Evolutionary conservation across 2,888 invertebrate species (phyloP).

Genomic region (Lepidochitona cinerea): DNA sequence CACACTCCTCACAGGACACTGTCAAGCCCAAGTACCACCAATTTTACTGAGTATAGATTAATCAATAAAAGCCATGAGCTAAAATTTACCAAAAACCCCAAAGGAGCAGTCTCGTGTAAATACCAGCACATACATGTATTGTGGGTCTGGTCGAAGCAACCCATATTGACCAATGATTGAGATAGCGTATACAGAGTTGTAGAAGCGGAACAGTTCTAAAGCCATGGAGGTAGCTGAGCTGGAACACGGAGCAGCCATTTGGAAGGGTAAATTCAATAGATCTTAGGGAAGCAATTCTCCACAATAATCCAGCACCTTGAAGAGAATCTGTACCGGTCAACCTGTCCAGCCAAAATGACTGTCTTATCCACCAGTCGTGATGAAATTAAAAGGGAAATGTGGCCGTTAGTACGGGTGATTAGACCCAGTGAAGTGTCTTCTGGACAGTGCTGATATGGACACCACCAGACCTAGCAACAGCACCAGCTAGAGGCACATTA

Average conservation of each 20-base stretch:
- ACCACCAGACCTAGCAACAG: no score
- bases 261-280: conserved; percentile 7
- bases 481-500: no score
- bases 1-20: not conserved
- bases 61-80: conserved; percentile 7
- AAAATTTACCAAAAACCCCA: conserved; percentile 7
- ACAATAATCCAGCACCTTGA: not conserved
- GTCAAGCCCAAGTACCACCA: not conserved
- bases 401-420: not conserved
- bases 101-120: not conserved
- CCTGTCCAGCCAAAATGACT: not conserved
- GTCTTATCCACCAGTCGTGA: not conserved
- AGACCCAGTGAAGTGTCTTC: no score
- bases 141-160: not conserved
- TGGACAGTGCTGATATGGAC: no score
- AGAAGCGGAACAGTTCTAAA: not conserved
- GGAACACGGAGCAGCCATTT: not conserved
- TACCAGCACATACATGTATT: not conserved
- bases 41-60: conserved; percentile 3
- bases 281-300: conserved; percentile 1
- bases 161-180: not conserved
- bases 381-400: conserved; percentile 2
- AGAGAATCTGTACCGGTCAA: not conserved
- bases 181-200: no score
- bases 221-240: not conserved